Percentiles rank a stretch among this genome's conserved stretches.
phyloP scores from a whole-genome alignment of 2,888 invertebrate species.

The Beris morrisii region DNA sequence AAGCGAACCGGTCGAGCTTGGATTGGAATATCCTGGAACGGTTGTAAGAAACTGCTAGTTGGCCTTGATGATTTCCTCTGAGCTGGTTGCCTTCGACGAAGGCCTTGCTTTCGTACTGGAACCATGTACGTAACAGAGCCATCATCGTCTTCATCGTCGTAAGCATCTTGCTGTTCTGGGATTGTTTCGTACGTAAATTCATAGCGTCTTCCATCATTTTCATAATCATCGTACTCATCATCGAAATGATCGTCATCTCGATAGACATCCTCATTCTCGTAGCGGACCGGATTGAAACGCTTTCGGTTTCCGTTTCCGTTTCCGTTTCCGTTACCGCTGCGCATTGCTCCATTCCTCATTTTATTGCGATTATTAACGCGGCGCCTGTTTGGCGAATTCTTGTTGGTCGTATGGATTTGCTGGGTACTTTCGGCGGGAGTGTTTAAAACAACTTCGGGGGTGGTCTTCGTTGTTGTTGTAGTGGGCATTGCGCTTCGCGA shows the following conservation, averaged over 20 bases:
- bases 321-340: not conserved
- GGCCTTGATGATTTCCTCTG: slow-evolving; percentile 18
- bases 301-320: slow-evolving; percentile 11
- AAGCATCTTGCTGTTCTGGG: slow-evolving; percentile 30
- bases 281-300: slow-evolving; percentile 1
- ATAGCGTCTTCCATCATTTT: slow-evolving; percentile 33
- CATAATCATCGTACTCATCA: slow-evolving; percentile 34
- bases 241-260: slow-evolving; percentile 9
- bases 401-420: slow-evolving; percentile 1
- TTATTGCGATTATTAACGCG: slow-evolving; percentile 15
- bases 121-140: not conserved
- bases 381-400: slow-evolving; percentile 2
- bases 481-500: slow-evolving; percentile 2
- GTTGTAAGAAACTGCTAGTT: slow-evolving; percentile 18
- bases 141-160: slow-evolving; percentile 43
- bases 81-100: slow-evolving; percentile 3
- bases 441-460: slow-evolving; percentile 15
- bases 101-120: not conserved
- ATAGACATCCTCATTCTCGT: not conserved
- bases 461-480: slow-evolving; percentile 9
- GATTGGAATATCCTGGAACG: slow-evolving; percentile 31
- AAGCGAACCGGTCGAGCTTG: slow-evolving; percentile 22
- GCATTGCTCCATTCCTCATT: not conserved
- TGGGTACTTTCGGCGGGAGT: slow-evolving; percentile 2
- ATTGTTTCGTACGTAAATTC: slow-evolving; percentile 11